Conservation (phyloP, 2,888 invertebrate species). For the Athrips mouffetella region DNA sequence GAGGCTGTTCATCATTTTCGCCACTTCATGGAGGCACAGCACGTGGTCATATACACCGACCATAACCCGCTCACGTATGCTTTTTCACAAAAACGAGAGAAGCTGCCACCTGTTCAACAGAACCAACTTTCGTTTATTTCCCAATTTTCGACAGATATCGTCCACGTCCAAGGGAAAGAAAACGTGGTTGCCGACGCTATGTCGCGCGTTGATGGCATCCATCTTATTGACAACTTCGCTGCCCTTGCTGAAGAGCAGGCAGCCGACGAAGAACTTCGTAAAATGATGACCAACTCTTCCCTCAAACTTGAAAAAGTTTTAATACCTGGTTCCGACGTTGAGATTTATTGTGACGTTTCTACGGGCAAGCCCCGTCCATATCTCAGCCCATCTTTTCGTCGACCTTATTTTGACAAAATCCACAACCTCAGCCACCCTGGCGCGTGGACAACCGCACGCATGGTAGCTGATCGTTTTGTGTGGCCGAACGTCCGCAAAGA, state of each 20-base stretch:
- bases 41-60: slow-evolving; percentile 21
- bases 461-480: slow-evolving; percentile 19
- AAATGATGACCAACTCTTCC: slow-evolving; percentile 4
- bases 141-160: slow-evolving; percentile 26
- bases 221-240: background rate
- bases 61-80: slow-evolving; percentile 25
- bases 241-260: slow-evolving; percentile 9
- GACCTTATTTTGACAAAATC: slow-evolving; percentile 24
- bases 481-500: background rate
- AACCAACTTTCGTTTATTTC: slow-evolving; percentile 23
- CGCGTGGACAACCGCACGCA: slow-evolving; percentile 2
- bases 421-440: slow-evolving; percentile 30
- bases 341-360: slow-evolving; percentile 24
- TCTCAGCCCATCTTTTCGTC: slow-evolving; percentile 19
- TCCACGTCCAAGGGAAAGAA: slow-evolving; percentile 12
- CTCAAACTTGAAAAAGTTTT: slow-evolving; percentile 20
- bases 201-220: slow-evolving; percentile 13
- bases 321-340: slow-evolving; percentile 12
- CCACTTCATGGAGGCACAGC: slow-evolving; percentile 23
- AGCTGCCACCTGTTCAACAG: slow-evolving; percentile 21
- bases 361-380: slow-evolving; percentile 24
- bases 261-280: slow-evolving; percentile 8
- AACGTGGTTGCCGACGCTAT: slow-evolving; percentile 17
- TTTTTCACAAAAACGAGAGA: slow-evolving; percentile 21
- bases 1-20: slow-evolving; percentile 27